Base-by-base conservation (phyloP, 2,888 invertebrate species). In the Trachelus troglodyta region DNA sequence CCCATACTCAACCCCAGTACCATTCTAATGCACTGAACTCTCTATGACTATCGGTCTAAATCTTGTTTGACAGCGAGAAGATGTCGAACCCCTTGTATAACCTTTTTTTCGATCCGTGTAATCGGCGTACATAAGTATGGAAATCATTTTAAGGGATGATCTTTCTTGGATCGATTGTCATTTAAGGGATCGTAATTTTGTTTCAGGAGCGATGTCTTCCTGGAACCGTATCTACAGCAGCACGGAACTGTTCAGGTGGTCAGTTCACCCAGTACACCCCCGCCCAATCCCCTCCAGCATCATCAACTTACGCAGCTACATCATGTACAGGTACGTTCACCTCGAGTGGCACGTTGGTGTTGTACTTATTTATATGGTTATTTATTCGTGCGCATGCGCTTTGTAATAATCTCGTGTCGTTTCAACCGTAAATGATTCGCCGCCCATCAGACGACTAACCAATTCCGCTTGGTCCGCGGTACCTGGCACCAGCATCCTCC, bases 191-290 rank as follows among this genome's bases (percentile, higher is more conserved):
- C 56, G 23, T 9, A 1, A 23, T 23, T 56, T 56, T 23, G 2
- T 95, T 95, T 0, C 94, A 96, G 96, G 93, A 95, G 95, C 92
- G 95, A 95, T 90, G 94, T 94, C 82, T 96, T 96, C 91, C 93
- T 96, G 88, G 96, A 96, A 90, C 95, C 95, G 69, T 95, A 95
- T 90, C 93, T 95, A 83, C 95, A 95, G 81, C 88, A 91, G 80
- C 90, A 91, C 78, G 89, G 90, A 77, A 90, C 90, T 80, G 89
- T 90, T 83, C 90, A 89, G 84, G 90, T 90, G 81, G 89, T 88
- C 88, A 89, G 86, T 82, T 91, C 90, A 79, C 91, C 91, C 78
- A 89, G 87, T 83, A 90, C 90, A 79, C 90, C 90, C 77, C 90
- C 90, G 80, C 91, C 91, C 74, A 90, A 91, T 87, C 90, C 90